A percentile compares a stretch with the other conserved stretches of the same genome.
Conservation (phyloP, 2,888 invertebrate genomes). For the Chaetogeoica ovagalla region DNA sequence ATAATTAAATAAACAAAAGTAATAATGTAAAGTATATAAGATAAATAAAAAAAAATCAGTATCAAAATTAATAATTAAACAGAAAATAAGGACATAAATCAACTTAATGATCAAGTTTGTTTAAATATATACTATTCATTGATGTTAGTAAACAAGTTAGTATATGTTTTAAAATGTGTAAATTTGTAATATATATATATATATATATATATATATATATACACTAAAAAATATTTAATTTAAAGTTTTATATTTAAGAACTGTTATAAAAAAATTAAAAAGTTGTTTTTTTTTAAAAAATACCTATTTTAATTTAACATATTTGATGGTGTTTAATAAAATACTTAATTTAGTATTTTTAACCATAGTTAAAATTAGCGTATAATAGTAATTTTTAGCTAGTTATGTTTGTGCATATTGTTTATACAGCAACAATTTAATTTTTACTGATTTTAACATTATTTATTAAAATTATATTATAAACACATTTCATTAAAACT, state of each 20-base stretch:
- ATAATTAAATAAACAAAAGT: constrained; percentile 21
- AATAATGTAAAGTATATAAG: neutral
- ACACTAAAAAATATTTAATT: no score
- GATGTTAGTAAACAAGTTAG: neutral
- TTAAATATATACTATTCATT: neutral
- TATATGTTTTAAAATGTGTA: neutral
- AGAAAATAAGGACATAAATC: constrained; percentile 5
- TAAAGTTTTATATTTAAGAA: no score
- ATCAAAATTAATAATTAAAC: neutral
- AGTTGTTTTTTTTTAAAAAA: neutral
- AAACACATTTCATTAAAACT: neutral
- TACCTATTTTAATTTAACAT: no score
- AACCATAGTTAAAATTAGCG: no score
- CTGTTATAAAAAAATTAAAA: no score
- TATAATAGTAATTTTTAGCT: no score
- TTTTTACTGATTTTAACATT: neutral
- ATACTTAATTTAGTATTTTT: no score
- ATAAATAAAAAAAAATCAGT: constrained; percentile 3
- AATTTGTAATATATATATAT: neutral
- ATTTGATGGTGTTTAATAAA: no score
- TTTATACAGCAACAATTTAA: no score
- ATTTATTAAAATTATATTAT: neutral
- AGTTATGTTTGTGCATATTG: no score
- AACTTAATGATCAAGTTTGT: neutral
- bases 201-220: neutral